Percentiles rank a stretch among this genome's conserved stretches.
Conservation (phyloP, 2,888 invertebrate genomes). For the Caenorhabditis sp. region DNA sequence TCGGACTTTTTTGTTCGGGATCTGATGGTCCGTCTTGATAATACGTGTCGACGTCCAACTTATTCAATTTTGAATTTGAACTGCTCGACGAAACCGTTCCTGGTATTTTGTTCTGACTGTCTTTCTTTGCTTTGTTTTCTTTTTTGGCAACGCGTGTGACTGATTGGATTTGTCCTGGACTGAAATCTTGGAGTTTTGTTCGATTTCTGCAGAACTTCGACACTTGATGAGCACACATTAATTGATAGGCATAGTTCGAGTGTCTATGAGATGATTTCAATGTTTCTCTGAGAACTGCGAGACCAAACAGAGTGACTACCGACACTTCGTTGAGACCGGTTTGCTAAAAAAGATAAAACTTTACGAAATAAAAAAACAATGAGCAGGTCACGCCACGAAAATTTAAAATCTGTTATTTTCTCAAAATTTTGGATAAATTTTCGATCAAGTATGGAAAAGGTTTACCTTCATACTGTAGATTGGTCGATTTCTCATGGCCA, state of each 20-base stretch:
- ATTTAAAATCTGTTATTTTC: too few relatives aligned
- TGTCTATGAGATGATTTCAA: not conserved
- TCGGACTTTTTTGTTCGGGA: slow-evolving; percentile 13
- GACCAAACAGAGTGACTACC: slow-evolving; percentile 24
- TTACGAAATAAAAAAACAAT: too few relatives aligned
- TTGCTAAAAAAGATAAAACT: slow-evolving; percentile 34
- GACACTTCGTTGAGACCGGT: slow-evolving; percentile 32
- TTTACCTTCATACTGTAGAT: slow-evolving; percentile 3
- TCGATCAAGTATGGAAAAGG: too few relatives aligned
- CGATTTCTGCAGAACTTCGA: slow-evolving; percentile 2
- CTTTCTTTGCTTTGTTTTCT: not conserved
- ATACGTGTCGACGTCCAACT: slow-evolving; percentile 30
- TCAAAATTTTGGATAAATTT: too few relatives aligned
- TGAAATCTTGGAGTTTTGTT: slow-evolving; percentile 1
- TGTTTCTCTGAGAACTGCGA: slow-evolving; percentile 23
- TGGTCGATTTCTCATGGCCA: slow-evolving; percentile 13
- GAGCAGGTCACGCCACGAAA: too few relatives aligned
- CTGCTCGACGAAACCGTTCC: slow-evolving; percentile 20
- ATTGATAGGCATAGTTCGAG: slow-evolving; percentile 4
- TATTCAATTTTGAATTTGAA: slow-evolving; percentile 18
- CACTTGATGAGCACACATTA: slow-evolving; percentile 14
- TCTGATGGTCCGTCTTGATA: slow-evolving; percentile 31
- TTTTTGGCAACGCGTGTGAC: slow-evolving; percentile 8
- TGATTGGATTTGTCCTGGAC: not conserved
- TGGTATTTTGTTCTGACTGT: not conserved